phyloP scores from a whole-genome alignment of 2,797 vertebrate species.

The Aldrovandia affinis region DNA sequence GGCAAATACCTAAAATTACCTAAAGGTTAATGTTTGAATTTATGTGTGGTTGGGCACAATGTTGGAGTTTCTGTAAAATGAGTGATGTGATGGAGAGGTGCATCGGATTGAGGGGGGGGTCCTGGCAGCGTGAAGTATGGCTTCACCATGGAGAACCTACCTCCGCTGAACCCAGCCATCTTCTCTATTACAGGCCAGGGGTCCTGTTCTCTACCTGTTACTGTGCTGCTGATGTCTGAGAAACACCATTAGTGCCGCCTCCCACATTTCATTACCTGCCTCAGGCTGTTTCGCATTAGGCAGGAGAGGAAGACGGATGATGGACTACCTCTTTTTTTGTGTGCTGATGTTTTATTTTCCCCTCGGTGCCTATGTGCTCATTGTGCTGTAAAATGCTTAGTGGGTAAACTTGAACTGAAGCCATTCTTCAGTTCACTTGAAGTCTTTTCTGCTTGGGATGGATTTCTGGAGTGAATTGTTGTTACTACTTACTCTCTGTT shows the following conservation, averaged over 20 bases:
- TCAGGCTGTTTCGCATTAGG: background rate
- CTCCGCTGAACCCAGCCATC: background rate
- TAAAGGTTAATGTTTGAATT: constrained; percentile 53
- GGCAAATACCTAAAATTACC: background rate
- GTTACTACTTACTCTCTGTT: too few relatives aligned
- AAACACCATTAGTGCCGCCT: background rate
- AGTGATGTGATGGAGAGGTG: constrained; percentile 16
- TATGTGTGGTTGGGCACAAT: constrained; percentile 59
- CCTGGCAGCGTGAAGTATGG: background rate
- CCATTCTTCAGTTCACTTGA: too few relatives aligned
- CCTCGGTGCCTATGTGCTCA: background rate
- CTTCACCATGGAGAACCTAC: background rate
- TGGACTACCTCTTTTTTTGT: background rate
- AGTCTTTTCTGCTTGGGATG: too few relatives aligned
- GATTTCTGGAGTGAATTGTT: too few relatives aligned
- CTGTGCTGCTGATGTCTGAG: background rate
- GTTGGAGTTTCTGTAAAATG: constrained; percentile 67
- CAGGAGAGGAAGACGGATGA: background rate
- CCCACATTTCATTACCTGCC: background rate
- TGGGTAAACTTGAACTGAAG: too few relatives aligned
- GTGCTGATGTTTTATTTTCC: background rate
- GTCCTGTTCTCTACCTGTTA: background rate
- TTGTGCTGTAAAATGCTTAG: too few relatives aligned
- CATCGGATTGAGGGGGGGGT: background rate
- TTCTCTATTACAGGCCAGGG: background rate